These are phyloP conservation scores for Pseudopipra pipra DNA, from an alignment of 2,113 vertebrate genomes.

Conservation along the genomic window DNA sequence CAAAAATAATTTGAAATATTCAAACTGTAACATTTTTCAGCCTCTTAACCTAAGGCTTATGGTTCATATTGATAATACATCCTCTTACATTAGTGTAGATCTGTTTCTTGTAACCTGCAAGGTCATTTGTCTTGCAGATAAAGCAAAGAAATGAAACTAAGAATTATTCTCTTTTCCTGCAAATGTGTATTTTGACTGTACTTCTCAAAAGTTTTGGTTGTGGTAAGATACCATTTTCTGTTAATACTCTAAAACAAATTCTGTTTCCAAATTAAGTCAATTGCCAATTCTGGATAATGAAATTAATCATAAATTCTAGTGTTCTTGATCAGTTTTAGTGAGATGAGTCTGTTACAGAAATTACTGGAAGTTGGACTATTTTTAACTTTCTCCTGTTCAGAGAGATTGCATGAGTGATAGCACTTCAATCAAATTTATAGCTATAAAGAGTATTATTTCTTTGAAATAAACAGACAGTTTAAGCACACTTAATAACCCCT, in stretches of 20 bases:
- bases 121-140: neutral
- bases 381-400: neutral
- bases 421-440: neutral
- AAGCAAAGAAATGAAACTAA: neutral
- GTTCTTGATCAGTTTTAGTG: neutral
- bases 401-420: neutral
- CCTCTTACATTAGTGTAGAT: neutral
- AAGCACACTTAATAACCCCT: neutral
- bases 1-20: neutral
- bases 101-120: neutral
- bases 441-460: neutral
- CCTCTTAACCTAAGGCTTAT: neutral
- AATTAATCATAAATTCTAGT: neutral
- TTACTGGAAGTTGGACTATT: neutral
- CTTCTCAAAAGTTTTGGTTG: neutral
- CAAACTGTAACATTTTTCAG: neutral
- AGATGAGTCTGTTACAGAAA: neutral
- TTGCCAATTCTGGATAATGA: neutral
- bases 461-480: neutral
- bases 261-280: neutral
- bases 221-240: neutral
- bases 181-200: neutral
- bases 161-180: neutral
- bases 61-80: neutral
- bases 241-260: neutral